A percentile compares a stretch with the other conserved stretches of the same genome.
Evolutionary conservation across 2,888 invertebrate genomes (phyloP).

Genomic region (Nephrotoma guestfalica): DNA sequence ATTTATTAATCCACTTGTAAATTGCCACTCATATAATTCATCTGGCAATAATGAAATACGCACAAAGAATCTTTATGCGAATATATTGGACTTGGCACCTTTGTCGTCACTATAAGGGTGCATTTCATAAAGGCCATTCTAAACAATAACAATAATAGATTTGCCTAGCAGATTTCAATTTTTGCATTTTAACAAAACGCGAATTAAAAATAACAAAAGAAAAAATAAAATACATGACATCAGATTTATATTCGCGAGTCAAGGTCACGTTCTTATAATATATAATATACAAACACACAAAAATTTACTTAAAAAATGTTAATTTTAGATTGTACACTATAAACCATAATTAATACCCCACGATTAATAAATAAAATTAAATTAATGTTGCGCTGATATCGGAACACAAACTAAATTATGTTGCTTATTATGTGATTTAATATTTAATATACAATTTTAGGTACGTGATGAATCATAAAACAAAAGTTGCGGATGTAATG

Average conservation of each 20-base stretch:
- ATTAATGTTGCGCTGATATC: not conserved
- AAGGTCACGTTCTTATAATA: not conserved
- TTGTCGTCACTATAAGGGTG: not conserved
- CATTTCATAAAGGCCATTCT: not conserved
- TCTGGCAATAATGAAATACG: too few species aligned
- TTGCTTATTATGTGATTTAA: not conserved
- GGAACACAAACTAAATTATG: not conserved
- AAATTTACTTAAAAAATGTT: not conserved
- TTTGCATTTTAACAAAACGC: not conserved
- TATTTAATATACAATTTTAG: not conserved
- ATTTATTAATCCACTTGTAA: too few species aligned
- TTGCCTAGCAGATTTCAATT: not conserved
- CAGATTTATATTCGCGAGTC: not conserved
- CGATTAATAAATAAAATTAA: not conserved
- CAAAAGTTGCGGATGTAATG: not conserved
- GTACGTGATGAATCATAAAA: not conserved
- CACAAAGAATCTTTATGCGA: too few species aligned
- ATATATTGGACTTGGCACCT: too few species aligned
- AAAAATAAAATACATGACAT: not conserved
- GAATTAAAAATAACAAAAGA: not conserved
- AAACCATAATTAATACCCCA: not conserved
- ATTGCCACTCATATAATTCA: too few species aligned
- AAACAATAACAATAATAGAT: too few species aligned
- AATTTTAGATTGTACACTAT: not conserved
- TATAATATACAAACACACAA: not conserved